Percentiles rank a stretch among this genome's conserved stretches.
Conservation (phyloP, 2,888 invertebrate species). For the Meiosimyza platycephala region DNA sequence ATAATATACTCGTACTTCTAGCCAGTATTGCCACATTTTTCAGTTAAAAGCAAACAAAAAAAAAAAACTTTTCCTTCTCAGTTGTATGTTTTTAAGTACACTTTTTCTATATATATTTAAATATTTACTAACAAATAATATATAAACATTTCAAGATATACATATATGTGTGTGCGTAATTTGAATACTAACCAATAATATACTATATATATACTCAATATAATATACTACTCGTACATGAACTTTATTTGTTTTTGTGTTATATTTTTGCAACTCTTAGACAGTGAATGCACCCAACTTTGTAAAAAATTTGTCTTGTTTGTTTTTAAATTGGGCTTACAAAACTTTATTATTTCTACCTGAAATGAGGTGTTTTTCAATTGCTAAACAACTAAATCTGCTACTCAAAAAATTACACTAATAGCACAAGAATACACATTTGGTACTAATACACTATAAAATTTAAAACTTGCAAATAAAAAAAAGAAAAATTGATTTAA, state of each 20-base stretch:
- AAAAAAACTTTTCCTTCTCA: slow-evolving; percentile 19
- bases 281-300: slow-evolving; percentile 47
- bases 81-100: slow-evolving; percentile 25
- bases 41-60: background rate
- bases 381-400: no score
- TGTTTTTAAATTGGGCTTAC: no score
- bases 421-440: no score
- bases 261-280: slow-evolving; percentile 43
- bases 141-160: background rate
- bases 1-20: slow-evolving; percentile 22
- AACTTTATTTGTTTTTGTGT: background rate
- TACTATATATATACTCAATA: slow-evolving; percentile 22
- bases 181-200: slow-evolving; percentile 28
- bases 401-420: no score
- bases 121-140: background rate
- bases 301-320: slow-evolving; percentile 31
- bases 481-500: no score
- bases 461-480: no score
- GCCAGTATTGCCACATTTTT: slow-evolving; percentile 35
- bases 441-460: no score
- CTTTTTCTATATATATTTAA: slow-evolving; percentile 1
- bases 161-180: slow-evolving; percentile 41
- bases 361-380: no score
- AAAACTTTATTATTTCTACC: no score
- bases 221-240: background rate